Base-by-base conservation (phyloP, 2,113 vertebrate species). In the Nothobranchius furzeri region DNA sequence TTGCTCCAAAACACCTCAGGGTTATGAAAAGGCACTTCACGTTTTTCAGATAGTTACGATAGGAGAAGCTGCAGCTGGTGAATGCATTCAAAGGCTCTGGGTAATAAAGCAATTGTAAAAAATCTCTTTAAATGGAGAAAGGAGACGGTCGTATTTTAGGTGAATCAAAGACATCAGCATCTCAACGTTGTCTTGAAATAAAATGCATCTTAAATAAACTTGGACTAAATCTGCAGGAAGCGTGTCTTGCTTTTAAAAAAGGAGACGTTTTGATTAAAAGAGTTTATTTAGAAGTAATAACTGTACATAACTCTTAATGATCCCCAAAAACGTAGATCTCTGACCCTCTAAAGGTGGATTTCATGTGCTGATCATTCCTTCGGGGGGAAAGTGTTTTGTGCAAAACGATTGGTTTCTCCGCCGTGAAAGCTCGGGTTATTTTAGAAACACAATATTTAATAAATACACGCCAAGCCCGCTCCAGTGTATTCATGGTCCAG, bases 271-370 rank as follows among this genome's bases (percentile, higher is more conserved):
- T 50, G 48, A 50, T 20, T 50, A 50, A 17, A 50, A 70, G 1
- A 74, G 74, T 88, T 87, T 87, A 88, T 87, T 87, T 82, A 76
- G 78, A 85, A 84, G 74, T 86, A 82, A 53, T 78, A 84, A 84
- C 82, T 87, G 80, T 86, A 88, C 88, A 91, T 64, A 76, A 78
- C 76, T 78, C 55, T 73, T 76, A 75, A 75, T 30, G 76, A 78
- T 80, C 87, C 66, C 72, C 73, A 56, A 67, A 82, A 83, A 72
- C 17, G 20, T 60, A 54, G 69, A 51, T 68, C 78, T 76, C 78
- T 76, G 58, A 75, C 61, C 75, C 64, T 54, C 13, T 54, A n/a
- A 30, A 30, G 30, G 30, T 30, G 30, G 30, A 30, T 30, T 30
- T 30, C 30, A 30, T 30, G 30, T 30, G 30, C 30, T 30, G 30